These are phyloP conservation scores for Muricea muricata DNA, from an alignment of 92 coral and sea anemone genomes.

Conservation along the genomic window DNA sequence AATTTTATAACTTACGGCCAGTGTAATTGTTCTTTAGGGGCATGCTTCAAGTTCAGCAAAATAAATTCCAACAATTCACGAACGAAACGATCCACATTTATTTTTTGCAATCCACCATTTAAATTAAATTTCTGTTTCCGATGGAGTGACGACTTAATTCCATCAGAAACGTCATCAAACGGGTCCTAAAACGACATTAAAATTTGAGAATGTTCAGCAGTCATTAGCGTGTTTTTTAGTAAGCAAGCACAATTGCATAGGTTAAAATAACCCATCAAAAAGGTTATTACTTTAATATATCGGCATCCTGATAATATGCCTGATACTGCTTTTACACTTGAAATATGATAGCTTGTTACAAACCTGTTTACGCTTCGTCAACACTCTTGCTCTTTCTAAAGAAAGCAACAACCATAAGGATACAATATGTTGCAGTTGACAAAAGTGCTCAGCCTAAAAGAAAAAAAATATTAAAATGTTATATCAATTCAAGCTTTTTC, in stretches of 20 bases:
- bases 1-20: conserved; percentile 23
- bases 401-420: conserved; percentile 80
- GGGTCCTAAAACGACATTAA: conserved; percentile 70
- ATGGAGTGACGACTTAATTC: conserved; percentile 54
- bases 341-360: too few relatives aligned
- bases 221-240: too few relatives aligned
- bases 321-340: too few relatives aligned
- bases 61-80: conserved; percentile 68
- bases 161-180: conserved; percentile 68
- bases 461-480: background rate
- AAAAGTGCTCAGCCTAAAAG: too few relatives aligned
- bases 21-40: conserved; percentile 4
- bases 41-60: conserved; percentile 62
- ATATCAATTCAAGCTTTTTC: too few relatives aligned
- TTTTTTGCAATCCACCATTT: conserved; percentile 44
- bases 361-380: conserved; percentile 85
- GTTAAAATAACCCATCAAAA: too few relatives aligned
- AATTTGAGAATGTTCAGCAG: too few relatives aligned
- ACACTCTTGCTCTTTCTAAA: conserved; percentile 79
- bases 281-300: too few relatives aligned
- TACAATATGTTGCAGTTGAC: conserved; percentile 74
- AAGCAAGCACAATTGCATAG: too few relatives aligned
- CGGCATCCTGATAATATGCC: too few relatives aligned
- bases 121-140: conserved; percentile 32
- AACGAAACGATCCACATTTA: too few relatives aligned